Evolutionary conservation across 2,113 vertebrate genomes (phyloP).

Genomic region (Aldabrachelys gigantea): DNA sequence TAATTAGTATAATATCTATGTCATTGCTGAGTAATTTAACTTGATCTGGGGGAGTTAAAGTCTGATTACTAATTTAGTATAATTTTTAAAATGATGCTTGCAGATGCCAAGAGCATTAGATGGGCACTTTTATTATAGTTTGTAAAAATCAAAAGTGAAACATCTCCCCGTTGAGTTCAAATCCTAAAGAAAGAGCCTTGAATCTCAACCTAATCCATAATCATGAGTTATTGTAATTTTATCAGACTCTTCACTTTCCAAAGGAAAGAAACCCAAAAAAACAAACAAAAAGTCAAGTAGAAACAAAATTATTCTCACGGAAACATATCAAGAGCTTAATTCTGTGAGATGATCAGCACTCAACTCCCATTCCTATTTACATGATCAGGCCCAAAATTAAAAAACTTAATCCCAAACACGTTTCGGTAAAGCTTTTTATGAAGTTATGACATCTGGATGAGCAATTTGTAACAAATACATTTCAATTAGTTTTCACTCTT

Average conservation of each 20-base stretch:
- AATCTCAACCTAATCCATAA: not conserved
- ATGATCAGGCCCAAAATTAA: not conserved
- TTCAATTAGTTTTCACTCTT: not conserved
- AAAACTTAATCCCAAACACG: not conserved
- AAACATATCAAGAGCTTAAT: not conserved
- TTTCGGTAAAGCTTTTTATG: not conserved
- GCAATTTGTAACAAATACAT: not conserved
- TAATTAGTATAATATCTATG: accelerated
- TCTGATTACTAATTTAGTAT: not conserved
- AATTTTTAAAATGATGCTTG: not conserved
- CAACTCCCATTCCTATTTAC: not conserved
- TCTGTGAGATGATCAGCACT: not conserved
- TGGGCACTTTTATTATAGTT: not conserved
- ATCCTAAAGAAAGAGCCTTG: not conserved
- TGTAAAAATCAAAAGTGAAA: not conserved
- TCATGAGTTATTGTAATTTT: not conserved
- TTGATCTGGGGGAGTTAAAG: not conserved
- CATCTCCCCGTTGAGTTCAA: not conserved
- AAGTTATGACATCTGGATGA: not conserved
- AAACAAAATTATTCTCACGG: not conserved
- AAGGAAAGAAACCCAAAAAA: not conserved
- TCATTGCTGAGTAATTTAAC: accelerated
- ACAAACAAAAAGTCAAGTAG: not conserved
- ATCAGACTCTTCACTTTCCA: not conserved
- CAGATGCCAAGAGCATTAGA: not conserved